Evolutionary conservation across 2,113 vertebrate species (phyloP), one percentile per base, ranked within the genome.

Genomic region (Peucedramus taeniatus): DNA sequence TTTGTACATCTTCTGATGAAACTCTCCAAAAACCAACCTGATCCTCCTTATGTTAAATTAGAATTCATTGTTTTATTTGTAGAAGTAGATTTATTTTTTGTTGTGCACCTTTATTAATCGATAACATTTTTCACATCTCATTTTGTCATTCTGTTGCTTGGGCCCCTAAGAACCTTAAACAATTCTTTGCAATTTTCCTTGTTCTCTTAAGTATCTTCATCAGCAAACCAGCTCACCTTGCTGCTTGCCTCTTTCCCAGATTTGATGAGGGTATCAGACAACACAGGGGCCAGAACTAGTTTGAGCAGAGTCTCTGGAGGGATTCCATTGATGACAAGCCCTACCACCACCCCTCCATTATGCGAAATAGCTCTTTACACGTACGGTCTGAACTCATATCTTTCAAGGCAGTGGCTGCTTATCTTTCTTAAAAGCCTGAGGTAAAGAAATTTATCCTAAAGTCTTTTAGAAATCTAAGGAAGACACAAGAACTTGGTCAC

Each of bases 331-430:
- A 18, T 57, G 33, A 45, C 16, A 16, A 11, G 6, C 4, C 20
- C 20, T 16, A n/a, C 11, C 3, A 4, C 6, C n/a, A n/a, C 13
- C 3, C 24, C 21, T 49, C 21, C 19, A 3, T n/a, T 75, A 3
- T 33, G 11, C 0, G 0, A 85, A 79, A 78, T 12, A 44, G 8
- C 8, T 72, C 15, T 51, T 83, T 79, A 72, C 11, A 54, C 6
- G n/a, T 17, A 7, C 0, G 0, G 6, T 54, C 19, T 60, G 28
- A 71, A 40, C 68, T 76, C 2, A 13, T 45, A 26, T 22, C 2
- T 83, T 89, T 39, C 54, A 70, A 40, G 71, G 22, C 3, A 50
- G 10, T 45, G 19, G 7, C 9, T 79, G 6, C 7, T 61, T 83
- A 37, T 40, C 69, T 90, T 72, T 84, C 8, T 64, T 77, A 13